These are phyloP conservation scores for Neodiprion virginianus DNA, from an alignment of 1,140 invertebrate genomes.

Conservation along the genomic window DNA sequence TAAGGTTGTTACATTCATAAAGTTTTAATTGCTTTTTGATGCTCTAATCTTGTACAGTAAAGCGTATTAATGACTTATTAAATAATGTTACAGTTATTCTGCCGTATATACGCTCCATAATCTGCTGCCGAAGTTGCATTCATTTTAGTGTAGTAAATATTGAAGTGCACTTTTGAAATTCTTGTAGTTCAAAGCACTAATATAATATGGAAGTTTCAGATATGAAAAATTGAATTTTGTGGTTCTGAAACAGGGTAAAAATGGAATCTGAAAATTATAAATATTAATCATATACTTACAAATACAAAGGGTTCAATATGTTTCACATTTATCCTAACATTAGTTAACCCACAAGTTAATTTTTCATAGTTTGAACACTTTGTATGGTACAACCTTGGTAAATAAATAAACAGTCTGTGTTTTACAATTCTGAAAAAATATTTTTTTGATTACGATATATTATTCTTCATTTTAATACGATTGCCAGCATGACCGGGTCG, in stretches of 20 bases:
- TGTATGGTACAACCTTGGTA: neutral
- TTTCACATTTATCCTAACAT: no score
- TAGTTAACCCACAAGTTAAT: neutral
- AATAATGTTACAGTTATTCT: slow-evolving; percentile 43
- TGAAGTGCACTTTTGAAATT: neutral
- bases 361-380: neutral
- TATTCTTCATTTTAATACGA: no score
- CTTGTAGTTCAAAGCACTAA: neutral
- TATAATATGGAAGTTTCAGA: neutral
- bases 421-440: neutral
- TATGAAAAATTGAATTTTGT: neutral
- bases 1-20: slow-evolving; percentile 44
- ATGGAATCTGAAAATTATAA: neutral
- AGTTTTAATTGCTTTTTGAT: slow-evolving; percentile 53
- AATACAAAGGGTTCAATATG: no score
- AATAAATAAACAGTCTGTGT: neutral
- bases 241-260: neutral
- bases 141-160: neutral
- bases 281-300: neutral
- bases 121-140: neutral
- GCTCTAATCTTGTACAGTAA: slow-evolving; percentile 56
- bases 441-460: no score
- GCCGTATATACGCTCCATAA: neutral
- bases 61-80: slow-evolving; percentile 49
- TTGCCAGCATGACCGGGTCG: no score